phyloP scores from a whole-genome alignment of 1,140 invertebrate species.

The Neodiprion lecontei region DNA sequence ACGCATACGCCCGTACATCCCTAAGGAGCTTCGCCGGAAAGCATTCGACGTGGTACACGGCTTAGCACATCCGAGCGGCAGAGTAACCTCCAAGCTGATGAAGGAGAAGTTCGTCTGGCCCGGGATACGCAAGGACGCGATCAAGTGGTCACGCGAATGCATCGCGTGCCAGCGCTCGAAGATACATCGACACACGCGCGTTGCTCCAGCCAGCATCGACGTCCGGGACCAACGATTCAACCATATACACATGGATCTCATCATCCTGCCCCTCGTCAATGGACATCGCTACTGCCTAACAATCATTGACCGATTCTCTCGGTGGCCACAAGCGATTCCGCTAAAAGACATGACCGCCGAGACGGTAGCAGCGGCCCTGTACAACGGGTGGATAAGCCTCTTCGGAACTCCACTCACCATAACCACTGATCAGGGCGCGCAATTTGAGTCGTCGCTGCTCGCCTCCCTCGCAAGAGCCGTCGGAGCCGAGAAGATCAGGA shows the following conservation, averaged over 20 bases:
- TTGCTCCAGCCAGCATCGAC: slow-evolving; percentile 9
- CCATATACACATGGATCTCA: slow-evolving; percentile 31
- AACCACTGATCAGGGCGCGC: slow-evolving; percentile 21
- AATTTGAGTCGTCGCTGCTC: slow-evolving; percentile 28
- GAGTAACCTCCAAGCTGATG: slow-evolving; percentile 23
- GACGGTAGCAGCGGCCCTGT: slow-evolving; percentile 37
- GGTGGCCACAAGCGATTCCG: not conserved
- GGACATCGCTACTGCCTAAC: slow-evolving; percentile 33
- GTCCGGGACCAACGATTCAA: slow-evolving; percentile 12
- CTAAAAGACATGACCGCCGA: slow-evolving; percentile 40
- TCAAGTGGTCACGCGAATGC: slow-evolving; percentile 37
- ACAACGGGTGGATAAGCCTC: slow-evolving; percentile 15
- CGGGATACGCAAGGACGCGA: slow-evolving; percentile 38
- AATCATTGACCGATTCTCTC: slow-evolving; percentile 30
- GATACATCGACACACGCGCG: slow-evolving; percentile 24
- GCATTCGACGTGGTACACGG: slow-evolving; percentile 22
- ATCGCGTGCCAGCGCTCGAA: slow-evolving; percentile 33
- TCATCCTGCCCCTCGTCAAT: slow-evolving; percentile 1
- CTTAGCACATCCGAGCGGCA: slow-evolving; percentile 21
- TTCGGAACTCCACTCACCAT: slow-evolving; percentile 40
- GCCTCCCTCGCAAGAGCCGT: slow-evolving; percentile 13
- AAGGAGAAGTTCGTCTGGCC: slow-evolving; percentile 33
- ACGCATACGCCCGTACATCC: slow-evolving; percentile 21
- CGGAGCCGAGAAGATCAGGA: slow-evolving; percentile 19
- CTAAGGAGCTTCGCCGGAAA: slow-evolving; percentile 1